Evolutionary conservation across 2,888 invertebrate species (phyloP), one percentile per base, ranked within the genome.

Genomic region (Nymphalis urticae): DNA sequence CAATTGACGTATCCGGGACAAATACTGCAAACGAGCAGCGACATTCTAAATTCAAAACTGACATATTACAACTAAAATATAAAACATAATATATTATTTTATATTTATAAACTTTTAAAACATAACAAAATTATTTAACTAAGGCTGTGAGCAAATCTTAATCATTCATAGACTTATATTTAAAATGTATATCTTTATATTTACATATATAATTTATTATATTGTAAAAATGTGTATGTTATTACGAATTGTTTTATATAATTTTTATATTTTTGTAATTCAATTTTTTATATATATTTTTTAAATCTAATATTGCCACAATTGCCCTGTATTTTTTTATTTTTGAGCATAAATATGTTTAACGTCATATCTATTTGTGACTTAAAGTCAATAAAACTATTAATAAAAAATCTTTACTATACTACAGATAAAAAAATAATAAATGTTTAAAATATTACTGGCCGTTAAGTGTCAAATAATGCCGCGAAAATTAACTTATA

Each of bases 301-400:
- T 75, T 75, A 70, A 63, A 70, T 68, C 86, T 88, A 88, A 79
- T 89, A 89, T 89, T 89, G 88, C 88, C 83, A 84, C 84, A 79
- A 76, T 71, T 77, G 84, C 87, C 87, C 85, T 85, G 85, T 85
- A 79, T 76, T 66, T 75, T 71, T 58, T 56, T 77, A 68, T 75
- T 73, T 79, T 80, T 80, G 78, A 80, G 79, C 80, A 75, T 76
- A 24, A 53, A 42, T 53, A 60, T 24, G 19, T 21, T 27, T 61
- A 60, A 36, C n/a, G 2, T 10, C 13, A 42, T 36, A 58, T 36
- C 19, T 58, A 65, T 56, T 64, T 59, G 48, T 62, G 59, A 65
- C 51, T 60, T 58, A 68, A 50, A 60, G 24, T 64, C 19, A n/a
- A 59, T 13, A 19, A 32, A 32, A 56, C 10, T 17, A 17, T 21